phyloP scores from a whole-genome alignment of 2,113 vertebrate genomes.

The Pelecanus crispus region DNA sequence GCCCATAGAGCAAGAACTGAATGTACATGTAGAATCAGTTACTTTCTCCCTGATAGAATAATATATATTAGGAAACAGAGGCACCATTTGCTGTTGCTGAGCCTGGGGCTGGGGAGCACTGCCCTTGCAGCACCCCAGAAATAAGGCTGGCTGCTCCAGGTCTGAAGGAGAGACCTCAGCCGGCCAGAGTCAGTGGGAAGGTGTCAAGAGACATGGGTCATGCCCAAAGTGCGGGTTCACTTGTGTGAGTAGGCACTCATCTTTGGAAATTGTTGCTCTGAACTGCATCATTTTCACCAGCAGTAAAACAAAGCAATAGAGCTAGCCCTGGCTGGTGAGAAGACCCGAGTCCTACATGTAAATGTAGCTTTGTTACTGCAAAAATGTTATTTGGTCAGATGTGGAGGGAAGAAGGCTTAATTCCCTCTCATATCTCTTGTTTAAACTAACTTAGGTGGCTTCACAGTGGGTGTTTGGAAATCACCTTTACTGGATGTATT shows the following conservation, averaged over 20 bases:
- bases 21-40: background rate
- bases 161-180: background rate
- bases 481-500: background rate
- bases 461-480: background rate
- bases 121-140: background rate
- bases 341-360: accelerated
- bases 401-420: background rate
- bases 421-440: background rate
- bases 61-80: background rate
- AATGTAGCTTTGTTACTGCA: background rate
- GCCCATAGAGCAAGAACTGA: background rate
- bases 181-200: background rate
- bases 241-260: background rate
- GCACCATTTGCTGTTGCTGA: background rate
- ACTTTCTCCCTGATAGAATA: background rate
- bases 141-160: background rate
- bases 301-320: background rate
- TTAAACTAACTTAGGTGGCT: background rate
- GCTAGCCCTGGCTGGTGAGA: background rate
- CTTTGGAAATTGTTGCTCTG: background rate
- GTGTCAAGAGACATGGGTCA: background rate
- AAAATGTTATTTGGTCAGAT: background rate
- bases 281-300: background rate
- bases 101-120: background rate
- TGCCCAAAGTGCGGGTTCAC: background rate